Conservation (phyloP, 2,113 vertebrate genomes). For the Marmota flaviventris region DNA sequence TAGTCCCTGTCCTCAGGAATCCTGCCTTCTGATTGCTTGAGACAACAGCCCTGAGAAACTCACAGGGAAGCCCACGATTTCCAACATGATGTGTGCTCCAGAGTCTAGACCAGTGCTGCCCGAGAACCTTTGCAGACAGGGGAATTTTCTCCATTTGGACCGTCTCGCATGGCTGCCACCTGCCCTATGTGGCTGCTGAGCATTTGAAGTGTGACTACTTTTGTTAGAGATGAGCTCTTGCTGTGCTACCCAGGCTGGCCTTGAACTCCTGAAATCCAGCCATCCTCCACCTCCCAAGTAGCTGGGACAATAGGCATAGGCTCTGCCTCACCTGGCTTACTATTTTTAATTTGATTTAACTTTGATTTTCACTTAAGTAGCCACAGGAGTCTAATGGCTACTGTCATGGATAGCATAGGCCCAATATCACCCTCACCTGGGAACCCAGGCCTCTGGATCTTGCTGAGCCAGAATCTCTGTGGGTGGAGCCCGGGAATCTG, state of each 20-base stretch:
- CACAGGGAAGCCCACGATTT: not conserved
- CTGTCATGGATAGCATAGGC: too few relatives aligned
- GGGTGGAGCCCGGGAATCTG: not conserved
- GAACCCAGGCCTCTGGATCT: not conserved
- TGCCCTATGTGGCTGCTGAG: not conserved
- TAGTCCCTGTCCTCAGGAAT: not conserved
- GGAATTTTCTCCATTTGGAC: not conserved
- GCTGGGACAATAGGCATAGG: not conserved
- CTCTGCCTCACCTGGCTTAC: not conserved
- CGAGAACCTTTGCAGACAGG: not conserved
- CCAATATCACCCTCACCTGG: not conserved
- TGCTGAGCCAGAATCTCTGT: not conserved
- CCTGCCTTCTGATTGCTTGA: not conserved
- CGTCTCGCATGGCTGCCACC: not conserved
- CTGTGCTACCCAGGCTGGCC: not conserved
- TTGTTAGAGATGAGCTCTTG: not conserved
- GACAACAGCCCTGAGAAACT: not conserved
- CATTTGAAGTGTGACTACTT: not conserved
- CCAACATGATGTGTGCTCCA: accelerated
- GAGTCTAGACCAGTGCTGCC: not conserved
- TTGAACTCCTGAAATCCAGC: not conserved
- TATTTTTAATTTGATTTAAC: not conserved
- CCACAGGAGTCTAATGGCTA: not conserved
- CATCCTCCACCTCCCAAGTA: not conserved
- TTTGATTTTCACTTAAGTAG: not conserved